Percentiles rank a stretch among this genome's conserved stretches.
Evolutionary conservation across 2,888 invertebrate genomes (phyloP).

Genomic region (Drosophila tripunctata): DNA sequence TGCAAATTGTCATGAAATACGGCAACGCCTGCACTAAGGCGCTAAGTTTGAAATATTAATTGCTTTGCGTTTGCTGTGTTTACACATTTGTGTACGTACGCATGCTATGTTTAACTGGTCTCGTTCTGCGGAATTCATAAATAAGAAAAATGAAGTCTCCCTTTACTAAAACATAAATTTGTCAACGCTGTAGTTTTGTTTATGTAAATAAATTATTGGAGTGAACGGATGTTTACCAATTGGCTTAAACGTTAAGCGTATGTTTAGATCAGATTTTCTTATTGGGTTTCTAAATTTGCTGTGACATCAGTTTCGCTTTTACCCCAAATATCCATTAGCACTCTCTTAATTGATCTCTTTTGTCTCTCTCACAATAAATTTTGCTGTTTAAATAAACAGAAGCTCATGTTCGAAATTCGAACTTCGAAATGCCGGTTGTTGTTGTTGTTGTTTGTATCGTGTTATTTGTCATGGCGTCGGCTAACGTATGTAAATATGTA

Average conservation of each 20-base stretch:
- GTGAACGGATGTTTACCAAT: neutral
- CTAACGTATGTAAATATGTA: neutral
- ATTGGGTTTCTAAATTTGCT: neutral
- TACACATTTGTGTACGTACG: neutral
- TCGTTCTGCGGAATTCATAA: neutral
- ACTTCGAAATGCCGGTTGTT: slow-evolving; percentile 1
- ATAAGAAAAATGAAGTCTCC: neutral
- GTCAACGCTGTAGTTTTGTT: neutral
- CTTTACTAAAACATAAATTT: neutral
- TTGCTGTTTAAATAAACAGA: neutral
- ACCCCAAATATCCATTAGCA: neutral
- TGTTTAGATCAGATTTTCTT: neutral
- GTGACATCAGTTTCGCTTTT: neutral
- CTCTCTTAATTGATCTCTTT: neutral
- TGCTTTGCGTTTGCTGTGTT: neutral
- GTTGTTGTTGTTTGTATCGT: neutral
- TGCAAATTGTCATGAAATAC: slow-evolving; percentile 2
- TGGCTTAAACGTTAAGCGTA: neutral
- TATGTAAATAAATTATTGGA: neutral
- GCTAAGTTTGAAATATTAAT: neutral
- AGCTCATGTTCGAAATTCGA: neutral
- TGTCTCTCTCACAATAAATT: neutral
- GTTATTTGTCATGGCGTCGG: neutral
- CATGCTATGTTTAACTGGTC: no score
- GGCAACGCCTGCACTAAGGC: slow-evolving; percentile 15